Base-by-base conservation (phyloP, 2,797 vertebrate genomes). In the Pagetopsis macropterus region DNA sequence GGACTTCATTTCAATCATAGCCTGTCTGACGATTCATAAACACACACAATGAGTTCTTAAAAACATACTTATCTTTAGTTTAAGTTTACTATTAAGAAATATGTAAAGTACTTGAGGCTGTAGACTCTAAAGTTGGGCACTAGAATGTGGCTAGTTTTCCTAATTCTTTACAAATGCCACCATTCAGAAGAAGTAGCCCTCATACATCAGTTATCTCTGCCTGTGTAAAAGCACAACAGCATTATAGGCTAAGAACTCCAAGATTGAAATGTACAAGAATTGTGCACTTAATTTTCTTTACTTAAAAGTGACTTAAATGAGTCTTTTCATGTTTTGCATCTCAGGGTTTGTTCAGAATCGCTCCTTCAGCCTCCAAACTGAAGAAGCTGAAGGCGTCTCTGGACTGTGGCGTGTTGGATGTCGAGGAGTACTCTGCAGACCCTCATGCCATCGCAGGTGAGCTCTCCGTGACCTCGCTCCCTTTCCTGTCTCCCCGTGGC, bases 361-460 rank as follows among this genome's bases (percentile, higher is more conserved):
- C 98, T 58, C 97, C 98, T 0, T 99, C 98, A 0, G 98, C 98
- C 82, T 99, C 98, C 82, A 99, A 99, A 83, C 93, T 99, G 83
- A 99, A 99, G 94, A 99, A 99, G 91, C 94, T 99, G 31, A 99
- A 99, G 83, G 97, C 98, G 0, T 97, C 98, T 3, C 87, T 99
- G 65, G 98, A 99, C 90, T 99, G 97, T 57, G 98, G 98, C 0
- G 98, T 99, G 84, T 67, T 99, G 72, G 98, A 99, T 0, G 96
- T 99, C 12, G 97, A 97, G 89, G 98, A 99, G 83, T 99, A 98
- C 78, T 98, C 98, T 0, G 96, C 96, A 0, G 98, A 99, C 86
- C 98, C 98, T 0, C 98, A 99, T 0, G 97, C 98, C 79, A 97
- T 99, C 0, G 98, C 98, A 94, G 98, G 98, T 98, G 87, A 85